Conservation (phyloP, 1,140 invertebrate species). For the Hycleus phaleratus region DNA sequence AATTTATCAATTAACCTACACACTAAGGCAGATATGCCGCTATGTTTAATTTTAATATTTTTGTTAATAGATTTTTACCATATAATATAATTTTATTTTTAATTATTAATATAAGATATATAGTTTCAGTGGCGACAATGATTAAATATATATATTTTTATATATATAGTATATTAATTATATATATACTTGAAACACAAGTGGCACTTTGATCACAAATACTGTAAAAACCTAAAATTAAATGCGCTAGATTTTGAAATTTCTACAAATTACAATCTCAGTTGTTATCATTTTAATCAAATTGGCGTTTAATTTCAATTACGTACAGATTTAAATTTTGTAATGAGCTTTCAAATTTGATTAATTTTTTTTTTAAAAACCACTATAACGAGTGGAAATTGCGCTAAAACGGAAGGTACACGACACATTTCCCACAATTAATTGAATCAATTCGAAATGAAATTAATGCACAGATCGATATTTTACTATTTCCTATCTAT, state of each 20-base stretch:
- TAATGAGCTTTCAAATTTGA: too few species aligned
- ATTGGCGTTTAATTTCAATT: neutral
- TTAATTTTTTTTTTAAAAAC: too few species aligned
- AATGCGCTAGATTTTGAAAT: neutral
- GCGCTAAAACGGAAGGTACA: too few species aligned
- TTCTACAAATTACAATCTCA: too few species aligned
- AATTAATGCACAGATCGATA: too few species aligned
- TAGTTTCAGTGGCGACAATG: conserved; percentile 38
- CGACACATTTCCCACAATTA: too few species aligned
- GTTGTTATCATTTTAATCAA: conserved; percentile 16
- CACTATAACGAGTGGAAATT: too few species aligned
- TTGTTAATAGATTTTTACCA: conserved; percentile 29
- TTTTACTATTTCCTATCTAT: too few species aligned
- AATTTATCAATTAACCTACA: conserved; percentile 21
- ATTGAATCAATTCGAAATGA: too few species aligned
- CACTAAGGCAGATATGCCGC: conserved; percentile 28
- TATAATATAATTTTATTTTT: conserved; percentile 32
- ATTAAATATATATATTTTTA: conserved; percentile 28
- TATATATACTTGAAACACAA: conserved; percentile 40
- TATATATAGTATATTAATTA: neutral
- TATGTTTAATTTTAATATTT: conserved; percentile 9
- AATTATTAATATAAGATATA: conserved; percentile 32
- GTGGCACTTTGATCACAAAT: conserved; percentile 42
- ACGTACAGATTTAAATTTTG: too few species aligned
- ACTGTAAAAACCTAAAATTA: conserved; percentile 38